Evolutionary conservation across 1,140 invertebrate species (phyloP).

Genomic region (Zaprionus ornatus): DNA sequence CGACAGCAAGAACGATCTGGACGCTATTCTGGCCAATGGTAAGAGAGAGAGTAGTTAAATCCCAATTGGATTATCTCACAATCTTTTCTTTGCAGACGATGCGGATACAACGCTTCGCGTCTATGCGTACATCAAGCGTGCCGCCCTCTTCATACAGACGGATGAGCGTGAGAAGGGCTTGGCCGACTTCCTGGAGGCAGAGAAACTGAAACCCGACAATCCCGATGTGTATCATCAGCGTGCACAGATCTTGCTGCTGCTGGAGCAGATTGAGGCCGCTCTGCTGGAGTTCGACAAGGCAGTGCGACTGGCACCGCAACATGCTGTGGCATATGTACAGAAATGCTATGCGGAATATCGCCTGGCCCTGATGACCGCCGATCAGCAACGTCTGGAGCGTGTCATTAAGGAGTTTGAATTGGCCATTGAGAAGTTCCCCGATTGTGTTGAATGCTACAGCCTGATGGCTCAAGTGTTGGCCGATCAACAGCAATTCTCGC

Average conservation of each 20-base stretch:
- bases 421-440: slow-evolving; percentile 91
- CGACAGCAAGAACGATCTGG: slow-evolving; percentile 90
- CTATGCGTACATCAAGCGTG: slow-evolving; percentile 96
- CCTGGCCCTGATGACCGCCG: slow-evolving; percentile 85
- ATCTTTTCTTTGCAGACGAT: slow-evolving; percentile 70
- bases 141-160: slow-evolving; percentile 91
- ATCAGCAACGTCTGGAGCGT: slow-evolving; percentile 85
- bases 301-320: slow-evolving; percentile 91
- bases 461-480: slow-evolving; percentile 92
- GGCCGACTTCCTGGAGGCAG: slow-evolving; percentile 90
- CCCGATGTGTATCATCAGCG: slow-evolving; percentile 92
- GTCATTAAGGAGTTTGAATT: slow-evolving; percentile 90
- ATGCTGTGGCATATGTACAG: slow-evolving; percentile 93
- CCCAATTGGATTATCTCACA: not conserved
- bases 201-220: slow-evolving; percentile 90
- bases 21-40: slow-evolving; percentile 86
- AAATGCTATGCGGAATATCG: slow-evolving; percentile 94
- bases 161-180: slow-evolving; percentile 90
- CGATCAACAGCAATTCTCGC: slow-evolving; percentile 92
- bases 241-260: slow-evolving; percentile 91
- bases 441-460: slow-evolving; percentile 93
- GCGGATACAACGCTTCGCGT: slow-evolving; percentile 87
- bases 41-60: slow-evolving; percentile 8
- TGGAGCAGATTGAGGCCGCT: slow-evolving; percentile 92
- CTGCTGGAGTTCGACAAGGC: slow-evolving; percentile 93